Evolutionary conservation across 1,140 invertebrate species (phyloP), one percentile per base, ranked within the genome.

Genomic region (Sitobion miscanthi): DNA sequence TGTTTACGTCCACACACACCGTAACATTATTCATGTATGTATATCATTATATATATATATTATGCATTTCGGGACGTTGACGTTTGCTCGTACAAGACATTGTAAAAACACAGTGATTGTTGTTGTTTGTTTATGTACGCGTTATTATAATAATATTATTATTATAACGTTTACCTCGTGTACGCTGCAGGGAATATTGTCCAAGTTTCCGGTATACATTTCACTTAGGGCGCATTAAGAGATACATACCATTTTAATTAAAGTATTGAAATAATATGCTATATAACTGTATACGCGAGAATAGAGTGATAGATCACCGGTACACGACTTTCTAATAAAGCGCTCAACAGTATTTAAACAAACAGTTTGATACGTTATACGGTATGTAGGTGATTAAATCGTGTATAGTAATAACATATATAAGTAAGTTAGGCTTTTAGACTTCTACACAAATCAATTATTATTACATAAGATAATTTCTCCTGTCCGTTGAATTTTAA

Each of bases 121-220:
- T 77, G 30, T 77, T 77, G n/a, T 77, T 52, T 77, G 62, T 25
- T 62, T 62, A 25, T 35, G 11, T n/a, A 6, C 30, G 14, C n/a
- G n/a, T n/a, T n/a, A 77, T n/a, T 17, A n/a, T 52, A n/a, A 49
- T 89, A 49, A 47, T 88, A 49, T 88, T 88, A 49, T 88, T 88
- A 49, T 52, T 88, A 52, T 52, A 89, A 89, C 88, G 21, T 8
- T 42, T 57, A 23, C 52, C 21, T 57, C 52, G 88, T 35, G 90
- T 25, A 14, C 23, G 35, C 62, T 21, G 42, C 42, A 23, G 90
- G 38, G 52, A 45, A 69, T 62, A 49, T 91, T 45, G 20, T 69
- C 54, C 23, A 45, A 45, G 62, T 69, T 69, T 91, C 62, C 62
- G 38, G 90, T 38, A 42, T 42, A 90, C 42, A 91, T 47, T 91